These are phyloP conservation scores for Pachliopta kotzebuea DNA, from an alignment of 2,888 invertebrate species.

Conservation along the genomic window DNA sequence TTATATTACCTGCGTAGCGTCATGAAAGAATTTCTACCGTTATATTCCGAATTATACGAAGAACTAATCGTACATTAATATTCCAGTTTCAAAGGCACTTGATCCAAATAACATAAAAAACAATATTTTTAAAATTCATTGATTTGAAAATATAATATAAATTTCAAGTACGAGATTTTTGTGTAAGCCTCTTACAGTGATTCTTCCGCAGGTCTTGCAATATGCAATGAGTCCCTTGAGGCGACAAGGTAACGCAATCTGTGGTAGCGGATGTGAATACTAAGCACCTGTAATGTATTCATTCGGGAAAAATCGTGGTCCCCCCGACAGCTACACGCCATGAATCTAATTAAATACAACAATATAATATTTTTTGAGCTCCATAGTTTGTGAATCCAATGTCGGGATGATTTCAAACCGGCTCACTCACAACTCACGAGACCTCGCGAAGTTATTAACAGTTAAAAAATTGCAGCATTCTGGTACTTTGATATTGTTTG, in stretches of 20 bases:
- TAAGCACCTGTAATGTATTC: slow-evolving; percentile 62
- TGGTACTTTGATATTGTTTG: no score
- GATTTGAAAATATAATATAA: no score
- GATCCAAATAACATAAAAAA: no score
- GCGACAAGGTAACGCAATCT: slow-evolving; percentile 73
- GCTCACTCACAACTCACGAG: no score
- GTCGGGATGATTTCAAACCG: background rate
- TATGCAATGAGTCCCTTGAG: slow-evolving; percentile 58
- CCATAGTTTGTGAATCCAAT: background rate
- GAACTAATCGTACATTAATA: no score
- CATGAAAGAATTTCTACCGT: no score
- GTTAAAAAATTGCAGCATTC: no score
- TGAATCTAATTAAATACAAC: slow-evolving; percentile 44
- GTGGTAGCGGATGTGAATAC: slow-evolving; percentile 53
- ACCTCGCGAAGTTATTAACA: no score
- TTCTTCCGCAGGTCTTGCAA: slow-evolving; percentile 44
- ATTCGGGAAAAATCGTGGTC: slow-evolving; percentile 60
- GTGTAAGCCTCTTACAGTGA: slow-evolving; percentile 18
- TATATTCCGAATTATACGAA: no score
- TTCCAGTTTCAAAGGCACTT: no score
- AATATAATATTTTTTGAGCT: slow-evolving; percentile 30
- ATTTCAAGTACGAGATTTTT: background rate
- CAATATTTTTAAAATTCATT: no score
- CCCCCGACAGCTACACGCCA: slow-evolving; percentile 40
- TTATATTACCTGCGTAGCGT: no score